phyloP scores from a whole-genome alignment of 2,888 invertebrate species.

The Ormyrus rosae region DNA sequence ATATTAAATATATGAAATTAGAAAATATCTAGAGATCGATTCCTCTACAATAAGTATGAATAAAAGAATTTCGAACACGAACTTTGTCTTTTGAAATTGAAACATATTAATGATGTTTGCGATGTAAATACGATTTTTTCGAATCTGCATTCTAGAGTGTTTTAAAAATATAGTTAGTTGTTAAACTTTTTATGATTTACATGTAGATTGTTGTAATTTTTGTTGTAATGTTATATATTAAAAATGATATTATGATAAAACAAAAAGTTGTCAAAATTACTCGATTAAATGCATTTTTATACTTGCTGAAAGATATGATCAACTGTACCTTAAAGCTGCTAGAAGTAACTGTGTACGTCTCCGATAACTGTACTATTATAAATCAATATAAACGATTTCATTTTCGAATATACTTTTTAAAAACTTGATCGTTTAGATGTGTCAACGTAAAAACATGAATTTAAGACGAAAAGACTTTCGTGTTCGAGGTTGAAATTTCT shows the following conservation, averaged over 20 bases:
- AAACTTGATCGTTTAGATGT: not conserved
- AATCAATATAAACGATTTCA: slow-evolving; percentile 20
- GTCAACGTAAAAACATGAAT: slow-evolving; percentile 2
- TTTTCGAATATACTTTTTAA: slow-evolving; percentile 30
- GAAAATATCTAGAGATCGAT: slow-evolving; percentile 49
- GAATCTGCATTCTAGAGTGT: slow-evolving; percentile 22
- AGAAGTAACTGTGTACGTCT: slow-evolving; percentile 23
- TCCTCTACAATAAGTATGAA: slow-evolving; percentile 43
- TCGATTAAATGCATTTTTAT: slow-evolving; percentile 31
- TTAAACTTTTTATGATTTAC: slow-evolving; percentile 30
- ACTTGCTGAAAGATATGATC: slow-evolving; percentile 20
- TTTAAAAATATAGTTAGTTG: slow-evolving; percentile 15
- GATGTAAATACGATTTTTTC: slow-evolving; percentile 39
- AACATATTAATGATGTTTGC: slow-evolving; percentile 22
- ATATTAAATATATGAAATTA: slow-evolving; percentile 49
- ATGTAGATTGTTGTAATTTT: slow-evolving; percentile 37
- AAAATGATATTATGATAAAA: slow-evolving; percentile 10
- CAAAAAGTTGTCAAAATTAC: slow-evolving; percentile 29
- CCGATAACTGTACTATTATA: not conserved
- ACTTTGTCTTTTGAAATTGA: slow-evolving; percentile 42
- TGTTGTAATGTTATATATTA: slow-evolving; percentile 38
- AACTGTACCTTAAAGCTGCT: slow-evolving; percentile 18
- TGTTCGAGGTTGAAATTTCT: slow-evolving; percentile 53
- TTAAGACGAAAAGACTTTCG: slow-evolving; percentile 43
- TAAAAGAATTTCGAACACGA: slow-evolving; percentile 55